Base-by-base conservation (phyloP, 2,888 invertebrate species). In the Platycheirus albimanus region DNA sequence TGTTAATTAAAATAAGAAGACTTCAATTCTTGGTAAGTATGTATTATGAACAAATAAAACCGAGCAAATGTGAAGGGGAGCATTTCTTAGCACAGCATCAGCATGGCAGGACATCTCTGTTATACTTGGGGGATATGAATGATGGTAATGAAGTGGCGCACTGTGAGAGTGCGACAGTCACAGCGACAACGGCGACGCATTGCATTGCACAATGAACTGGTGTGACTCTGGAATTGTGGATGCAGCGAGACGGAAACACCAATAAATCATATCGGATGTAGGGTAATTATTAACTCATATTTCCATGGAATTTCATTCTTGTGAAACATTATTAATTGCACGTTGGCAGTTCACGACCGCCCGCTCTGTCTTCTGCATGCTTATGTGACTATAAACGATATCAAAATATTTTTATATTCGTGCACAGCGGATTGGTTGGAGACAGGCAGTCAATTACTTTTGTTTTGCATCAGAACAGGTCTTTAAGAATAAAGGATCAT, bases 281-380 rank as follows among this genome's bases (percentile, higher is more conserved):
- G 83, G 83, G 83, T 83, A 83, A 83, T 83, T 83, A 83, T 83
- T 78, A 83, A 83, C 83, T 83, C 83, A 83, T 83, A 83, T 83
- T 83, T 83, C 83, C 83, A 74, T 63, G 78, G 83, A 83, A 83
- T 83, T 78, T 81, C 69, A 78, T 78, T 83, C 56, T 74, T 83
- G 83, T 83, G 83, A 78, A 64, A 83, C 74, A 83, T 78, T 83
- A 83, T 83, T 83, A 83, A 83, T 83, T 78, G 83, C 69, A 83
- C 78, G 78, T 72, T 83, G 83, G 78, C 83, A 78, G 83, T 83
- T 83, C 67, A 78, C 67, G 83, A 83, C 83, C 83, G 83, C 77
- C 83, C 78, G 83, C 83, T 83, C 78, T 78, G 83, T 78, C 78
- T 74, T n/a, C 43, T 67, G 52, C 71, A 72, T 38, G 47, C 66